These are phyloP conservation scores for Osmerus mordax DNA, from an alignment of 2,113 vertebrate genomes.

Conservation along the genomic window DNA sequence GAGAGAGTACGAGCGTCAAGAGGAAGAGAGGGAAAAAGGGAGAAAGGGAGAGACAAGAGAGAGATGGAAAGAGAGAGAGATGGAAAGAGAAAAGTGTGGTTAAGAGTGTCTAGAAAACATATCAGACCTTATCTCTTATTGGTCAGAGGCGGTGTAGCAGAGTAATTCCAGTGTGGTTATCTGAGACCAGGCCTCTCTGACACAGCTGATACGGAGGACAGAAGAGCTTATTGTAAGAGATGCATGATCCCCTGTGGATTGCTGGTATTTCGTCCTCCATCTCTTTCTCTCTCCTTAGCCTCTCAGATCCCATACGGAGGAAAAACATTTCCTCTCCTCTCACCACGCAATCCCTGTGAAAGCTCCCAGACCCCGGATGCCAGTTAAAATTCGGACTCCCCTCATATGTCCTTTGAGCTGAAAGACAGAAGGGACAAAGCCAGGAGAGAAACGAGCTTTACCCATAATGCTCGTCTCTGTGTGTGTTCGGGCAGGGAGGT, in stretches of 20 bases:
- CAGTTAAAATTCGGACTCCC: background rate
- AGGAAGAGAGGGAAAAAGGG: background rate
- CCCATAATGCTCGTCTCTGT: background rate
- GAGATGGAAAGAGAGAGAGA: no score
- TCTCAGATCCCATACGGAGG: background rate
- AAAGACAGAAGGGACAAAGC: background rate
- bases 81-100: no score
- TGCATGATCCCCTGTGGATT: background rate
- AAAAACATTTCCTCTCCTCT: background rate
- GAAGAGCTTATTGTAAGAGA: background rate
- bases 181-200: background rate
- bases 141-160: background rate
- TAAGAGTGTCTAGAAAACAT: no score
- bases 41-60: background rate
- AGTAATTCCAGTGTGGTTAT: background rate
- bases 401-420: background rate
- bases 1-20: conserved; percentile 10
- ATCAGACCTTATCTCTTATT: no score
- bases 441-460: background rate
- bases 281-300: no score
- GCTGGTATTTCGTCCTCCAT: background rate
- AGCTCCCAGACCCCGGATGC: background rate
- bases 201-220: background rate
- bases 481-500: background rate
- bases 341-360: background rate